These are phyloP conservation scores for Thelaira solivaga DNA, from an alignment of 2,888 invertebrate genomes.

Conservation along the genomic window DNA sequence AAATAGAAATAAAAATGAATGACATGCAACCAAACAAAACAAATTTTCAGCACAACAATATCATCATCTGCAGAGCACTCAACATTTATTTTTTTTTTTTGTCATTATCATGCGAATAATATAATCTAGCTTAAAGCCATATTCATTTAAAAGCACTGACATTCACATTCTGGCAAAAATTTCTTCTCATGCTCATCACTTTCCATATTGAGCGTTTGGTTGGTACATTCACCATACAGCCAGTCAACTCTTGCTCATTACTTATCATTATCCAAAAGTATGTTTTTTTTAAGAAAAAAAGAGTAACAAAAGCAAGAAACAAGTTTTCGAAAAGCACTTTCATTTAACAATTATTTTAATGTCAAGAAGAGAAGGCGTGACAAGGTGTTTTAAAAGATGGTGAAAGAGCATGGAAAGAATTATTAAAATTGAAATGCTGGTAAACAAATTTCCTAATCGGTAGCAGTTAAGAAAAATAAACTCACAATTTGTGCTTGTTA, in stretches of 20 bases:
- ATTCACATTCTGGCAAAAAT: not conserved
- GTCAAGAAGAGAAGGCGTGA: not conserved
- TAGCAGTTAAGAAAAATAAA: constrained; percentile 1
- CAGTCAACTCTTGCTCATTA: constrained; percentile 1
- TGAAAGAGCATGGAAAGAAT: not conserved
- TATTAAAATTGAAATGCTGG: not conserved
- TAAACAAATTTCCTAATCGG: not conserved
- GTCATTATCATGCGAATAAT: not conserved
- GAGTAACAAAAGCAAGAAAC: not conserved
- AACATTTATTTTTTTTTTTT: constrained; percentile 8
- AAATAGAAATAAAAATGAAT: not conserved
- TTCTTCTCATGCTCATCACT: not conserved
- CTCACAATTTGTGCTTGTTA: not conserved
- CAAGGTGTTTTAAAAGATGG: no score
- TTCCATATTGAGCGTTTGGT: no score
- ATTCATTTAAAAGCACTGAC: not conserved
- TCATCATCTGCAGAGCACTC: not conserved
- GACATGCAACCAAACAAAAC: constrained; percentile 20
- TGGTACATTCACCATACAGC: not conserved
- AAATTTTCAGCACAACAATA: constrained; percentile 14
- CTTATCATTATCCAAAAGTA: constrained; percentile 22
- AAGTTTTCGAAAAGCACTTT: not conserved
- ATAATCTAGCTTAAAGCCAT: no score
- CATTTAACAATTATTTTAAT: constrained; percentile 34
- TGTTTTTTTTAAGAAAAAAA: no score